Evolutionary conservation across 2,797 vertebrate genomes (phyloP), one percentile per base, ranked within the genome.

Genomic region (Linurgus olivaceus): DNA sequence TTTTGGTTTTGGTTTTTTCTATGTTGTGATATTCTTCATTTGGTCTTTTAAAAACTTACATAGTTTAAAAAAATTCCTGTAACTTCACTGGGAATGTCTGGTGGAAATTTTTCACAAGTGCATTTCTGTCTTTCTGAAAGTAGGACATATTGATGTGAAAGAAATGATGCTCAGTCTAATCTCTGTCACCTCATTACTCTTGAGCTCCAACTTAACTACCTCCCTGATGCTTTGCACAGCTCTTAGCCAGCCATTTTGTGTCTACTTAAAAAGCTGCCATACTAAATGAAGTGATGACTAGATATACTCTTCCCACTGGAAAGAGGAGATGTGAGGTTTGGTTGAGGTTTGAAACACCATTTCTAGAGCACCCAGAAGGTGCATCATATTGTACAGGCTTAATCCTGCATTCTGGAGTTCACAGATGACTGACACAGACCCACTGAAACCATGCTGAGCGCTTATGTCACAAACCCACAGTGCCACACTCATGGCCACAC

Each of bases 171-270:
- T 94, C 93, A 93, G 12, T 66, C 59, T 62, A 72, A 84, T 90
- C 86, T 88, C 82, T 95, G 94, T 95, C 93, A 94, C 94, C 66
- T 94, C 94, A 95, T 95, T 93, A 96, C 59, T 95, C 95, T 95
- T 90, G 76, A 92, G 70, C 76, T 94, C 73, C 66, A 92, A 62
- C 55, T 92, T 95, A 96, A 95, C 94, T 95, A 94, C 80, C 63
- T 95, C 84, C 67, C 81, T 74, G 89, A 94, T 86, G 92, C 94
- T 86, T 96, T 95, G 76, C 83, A 86, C 88, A 88, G 73, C 70
- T 90, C 58, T 88, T 93, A 86, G 86, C 79, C 76, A 95, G 85
- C 68, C 44, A 52, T 90, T 93, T 61, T 65, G 42, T 58, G 79
- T 90, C 88, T 80, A 70, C 72, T 91, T 83, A 93, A 89, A 96